Conservation (phyloP, 35 echinoderm and acorn worm species). For the Nesometra sesokonis region DNA sequence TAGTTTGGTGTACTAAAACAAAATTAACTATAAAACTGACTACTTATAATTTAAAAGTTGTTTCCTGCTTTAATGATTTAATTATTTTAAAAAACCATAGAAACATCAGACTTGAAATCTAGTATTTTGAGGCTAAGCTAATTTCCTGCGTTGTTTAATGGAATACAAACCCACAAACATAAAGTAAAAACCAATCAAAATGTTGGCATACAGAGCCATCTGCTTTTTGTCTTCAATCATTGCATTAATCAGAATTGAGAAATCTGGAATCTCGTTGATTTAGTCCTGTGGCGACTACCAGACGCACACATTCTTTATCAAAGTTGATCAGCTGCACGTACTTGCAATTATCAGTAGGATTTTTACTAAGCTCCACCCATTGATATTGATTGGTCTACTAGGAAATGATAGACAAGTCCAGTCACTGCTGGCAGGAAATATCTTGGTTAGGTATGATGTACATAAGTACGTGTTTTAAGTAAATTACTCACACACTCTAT, state of each 20-base stretch:
- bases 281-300: not conserved
- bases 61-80: not conserved
- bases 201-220: not conserved
- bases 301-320: not conserved
- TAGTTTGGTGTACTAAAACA: too few relatives aligned
- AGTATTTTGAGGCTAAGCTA: too few relatives aligned
- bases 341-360: not conserved
- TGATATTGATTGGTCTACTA: not conserved
- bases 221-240: not conserved
- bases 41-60: not conserved
- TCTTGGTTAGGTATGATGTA: not conserved
- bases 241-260: not conserved
- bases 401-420: not conserved
- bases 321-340: not conserved
- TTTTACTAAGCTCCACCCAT: not conserved
- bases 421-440: not conserved
- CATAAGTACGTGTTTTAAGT: too few relatives aligned
- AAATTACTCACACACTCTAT: too few relatives aligned
- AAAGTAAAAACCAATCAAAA: too few relatives aligned
- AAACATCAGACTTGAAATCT: too few relatives aligned
- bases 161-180: not conserved
- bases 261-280: not conserved
- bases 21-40: not conserved
- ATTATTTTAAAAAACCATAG: not conserved
- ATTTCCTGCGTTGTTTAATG: too few relatives aligned